A percentile compares a stretch with the other conserved stretches of the same genome.
These are phyloP conservation scores for Piscicola geometra DNA, from an alignment of 2,888 invertebrate genomes.

Conservation along the genomic window DNA sequence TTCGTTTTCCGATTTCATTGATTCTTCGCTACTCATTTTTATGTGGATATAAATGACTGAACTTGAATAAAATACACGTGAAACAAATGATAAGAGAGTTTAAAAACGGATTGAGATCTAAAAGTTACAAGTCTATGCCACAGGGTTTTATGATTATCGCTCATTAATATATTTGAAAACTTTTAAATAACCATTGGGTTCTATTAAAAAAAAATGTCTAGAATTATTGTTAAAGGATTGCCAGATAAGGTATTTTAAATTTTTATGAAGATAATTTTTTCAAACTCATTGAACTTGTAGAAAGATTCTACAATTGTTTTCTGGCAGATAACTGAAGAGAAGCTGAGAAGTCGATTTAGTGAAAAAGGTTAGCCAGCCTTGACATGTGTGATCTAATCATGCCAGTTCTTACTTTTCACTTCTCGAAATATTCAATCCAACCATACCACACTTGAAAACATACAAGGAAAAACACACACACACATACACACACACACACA, in stretches of 20 bases:
- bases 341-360: conserved; percentile 69
- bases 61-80: neutral
- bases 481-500: no score
- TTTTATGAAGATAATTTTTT: neutral
- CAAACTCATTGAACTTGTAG: neutral
- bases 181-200: neutral
- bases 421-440: no score
- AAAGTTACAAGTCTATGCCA: no score
- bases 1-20: neutral
- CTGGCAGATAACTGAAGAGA: conserved; percentile 36
- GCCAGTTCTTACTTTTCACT: no score
- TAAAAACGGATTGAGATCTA: neutral
- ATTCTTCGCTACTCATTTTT: conserved; percentile 1
- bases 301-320: no score
- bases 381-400: no score
- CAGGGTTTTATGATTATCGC: no score
- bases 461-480: no score
- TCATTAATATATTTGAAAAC: no score
- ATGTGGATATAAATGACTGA: no score
- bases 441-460: no score
- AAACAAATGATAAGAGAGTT: neutral
- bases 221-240: neutral
- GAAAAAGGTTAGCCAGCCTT: conserved; percentile 67
- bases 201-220: neutral
- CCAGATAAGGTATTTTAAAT: neutral